phyloP scores from a whole-genome alignment of 1,140 invertebrate species.

The Periplaneta americana region DNA sequence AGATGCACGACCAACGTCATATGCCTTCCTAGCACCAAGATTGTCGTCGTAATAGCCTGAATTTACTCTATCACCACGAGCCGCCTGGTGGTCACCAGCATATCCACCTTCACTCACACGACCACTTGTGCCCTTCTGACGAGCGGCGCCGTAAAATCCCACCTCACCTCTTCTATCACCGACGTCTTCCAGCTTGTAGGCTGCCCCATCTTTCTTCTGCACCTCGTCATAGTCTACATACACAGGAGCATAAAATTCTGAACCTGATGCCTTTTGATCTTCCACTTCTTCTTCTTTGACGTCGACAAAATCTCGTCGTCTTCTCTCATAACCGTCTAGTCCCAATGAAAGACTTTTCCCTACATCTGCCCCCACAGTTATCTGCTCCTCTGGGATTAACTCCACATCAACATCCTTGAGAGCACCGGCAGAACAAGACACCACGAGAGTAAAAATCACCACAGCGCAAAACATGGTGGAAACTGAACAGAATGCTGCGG shows the following conservation, averaged over 20 bases:
- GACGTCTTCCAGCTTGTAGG: not conserved
- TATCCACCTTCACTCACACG: constrained; percentile 1
- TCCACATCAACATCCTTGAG: not conserved
- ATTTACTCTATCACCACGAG: constrained; percentile 22
- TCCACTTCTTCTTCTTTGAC: not conserved
- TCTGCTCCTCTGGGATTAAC: constrained; percentile 3
- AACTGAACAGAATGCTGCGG: not conserved
- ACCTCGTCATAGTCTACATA: constrained; percentile 1
- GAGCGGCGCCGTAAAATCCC: constrained; percentile 5
- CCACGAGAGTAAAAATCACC: not conserved
- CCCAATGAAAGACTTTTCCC: constrained; percentile 5
- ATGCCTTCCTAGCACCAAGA: constrained; percentile 20
- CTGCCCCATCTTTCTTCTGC: not conserved
- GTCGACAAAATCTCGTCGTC: not conserved
- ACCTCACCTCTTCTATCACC: not conserved
- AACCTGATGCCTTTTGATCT: not conserved
- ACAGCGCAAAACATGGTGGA: not conserved
- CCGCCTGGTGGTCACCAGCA: constrained; percentile 4
- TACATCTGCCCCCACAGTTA: not conserved
- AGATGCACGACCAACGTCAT: constrained; percentile 24
- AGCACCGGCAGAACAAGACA: not conserved
- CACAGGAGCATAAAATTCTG: not conserved
- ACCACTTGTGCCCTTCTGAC: not conserved
- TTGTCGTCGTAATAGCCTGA: constrained; percentile 24
- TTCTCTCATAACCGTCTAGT: not conserved